Evolutionary conservation across 2,113 vertebrate genomes (phyloP).

Genomic region (Alaudala cheleensis): DNA sequence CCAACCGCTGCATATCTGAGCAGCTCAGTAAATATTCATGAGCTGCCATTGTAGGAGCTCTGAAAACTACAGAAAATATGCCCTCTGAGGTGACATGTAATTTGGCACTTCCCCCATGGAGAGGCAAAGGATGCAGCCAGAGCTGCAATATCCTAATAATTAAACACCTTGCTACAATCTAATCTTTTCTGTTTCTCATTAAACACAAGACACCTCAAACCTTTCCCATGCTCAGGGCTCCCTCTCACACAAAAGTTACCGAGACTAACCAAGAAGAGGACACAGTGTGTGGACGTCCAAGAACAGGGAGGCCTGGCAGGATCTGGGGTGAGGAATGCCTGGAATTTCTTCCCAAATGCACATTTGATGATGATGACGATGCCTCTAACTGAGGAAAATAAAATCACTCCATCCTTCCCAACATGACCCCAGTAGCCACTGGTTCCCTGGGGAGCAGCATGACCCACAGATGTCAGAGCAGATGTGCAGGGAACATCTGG

Average conservation of each 20-base stretch:
- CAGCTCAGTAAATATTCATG: conserved; percentile 75
- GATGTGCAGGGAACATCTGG: background rate
- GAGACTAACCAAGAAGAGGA: background rate
- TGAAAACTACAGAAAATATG: conserved; percentile 47
- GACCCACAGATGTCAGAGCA: background rate
- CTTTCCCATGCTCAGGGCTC: background rate
- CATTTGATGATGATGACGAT: background rate
- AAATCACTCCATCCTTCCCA: background rate
- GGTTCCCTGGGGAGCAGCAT: fast-evolving
- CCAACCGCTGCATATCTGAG: conserved; percentile 63
- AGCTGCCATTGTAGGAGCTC: conserved; percentile 64
- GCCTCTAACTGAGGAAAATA: background rate
- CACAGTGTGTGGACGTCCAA: background rate
- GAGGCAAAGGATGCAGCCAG: conserved; percentile 17
- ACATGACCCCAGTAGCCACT: fast-evolving
- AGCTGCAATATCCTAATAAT: conserved; percentile 46
- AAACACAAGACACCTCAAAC: conserved; percentile 27
- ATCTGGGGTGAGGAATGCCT: background rate
- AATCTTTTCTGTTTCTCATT: conserved; percentile 25
- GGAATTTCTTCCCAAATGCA: background rate
- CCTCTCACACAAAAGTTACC: background rate
- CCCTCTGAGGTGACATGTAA: conserved; percentile 56
- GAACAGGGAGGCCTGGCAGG: background rate
- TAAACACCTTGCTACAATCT: conserved; percentile 28
- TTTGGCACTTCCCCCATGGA: conserved; percentile 44